phyloP scores from a whole-genome alignment of 2,113 vertebrate species.

The Cariama cristata region DNA sequence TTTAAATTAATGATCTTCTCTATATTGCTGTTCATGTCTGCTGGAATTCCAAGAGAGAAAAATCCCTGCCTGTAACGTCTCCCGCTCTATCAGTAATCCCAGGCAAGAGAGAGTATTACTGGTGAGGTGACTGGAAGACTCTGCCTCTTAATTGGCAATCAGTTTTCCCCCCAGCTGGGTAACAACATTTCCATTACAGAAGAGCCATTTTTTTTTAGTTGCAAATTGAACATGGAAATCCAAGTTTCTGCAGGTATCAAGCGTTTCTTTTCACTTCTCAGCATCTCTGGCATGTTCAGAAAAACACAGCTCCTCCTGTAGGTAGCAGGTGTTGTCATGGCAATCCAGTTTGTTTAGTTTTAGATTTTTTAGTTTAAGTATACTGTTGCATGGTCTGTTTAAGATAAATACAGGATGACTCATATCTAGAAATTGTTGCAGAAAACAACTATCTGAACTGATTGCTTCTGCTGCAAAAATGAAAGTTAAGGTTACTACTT shows the following conservation, averaged over 20 bases:
- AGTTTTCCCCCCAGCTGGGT: neutral
- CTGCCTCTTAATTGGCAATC: neutral
- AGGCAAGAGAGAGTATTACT: neutral
- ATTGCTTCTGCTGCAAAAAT: neutral
- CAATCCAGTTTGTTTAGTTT: constrained; percentile 33
- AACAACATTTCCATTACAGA: neutral
- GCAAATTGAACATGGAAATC: neutral
- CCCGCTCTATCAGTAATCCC: neutral
- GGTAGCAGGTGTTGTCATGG: constrained; percentile 32
- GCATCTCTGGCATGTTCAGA: neutral
- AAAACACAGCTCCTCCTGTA: neutral
- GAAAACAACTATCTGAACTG: neutral
- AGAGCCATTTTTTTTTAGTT: neutral
- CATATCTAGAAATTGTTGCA: neutral
- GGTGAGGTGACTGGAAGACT: neutral
- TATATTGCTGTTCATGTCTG: constrained; percentile 11
- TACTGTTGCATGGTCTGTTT: neutral
- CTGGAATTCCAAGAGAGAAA: constrained; percentile 40
- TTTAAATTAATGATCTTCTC: constrained; percentile 49
- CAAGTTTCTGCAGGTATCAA: neutral
- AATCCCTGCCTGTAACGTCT: constrained; percentile 7
- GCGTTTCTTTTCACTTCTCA: neutral
- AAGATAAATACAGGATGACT: constrained; percentile 14
- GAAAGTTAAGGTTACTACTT: neutral
- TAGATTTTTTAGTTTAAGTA: neutral